A percentile compares a stretch with the other conserved stretches of the same genome.
Conservation (phyloP, 2,113 vertebrate species). For the Myodes glareolus region DNA sequence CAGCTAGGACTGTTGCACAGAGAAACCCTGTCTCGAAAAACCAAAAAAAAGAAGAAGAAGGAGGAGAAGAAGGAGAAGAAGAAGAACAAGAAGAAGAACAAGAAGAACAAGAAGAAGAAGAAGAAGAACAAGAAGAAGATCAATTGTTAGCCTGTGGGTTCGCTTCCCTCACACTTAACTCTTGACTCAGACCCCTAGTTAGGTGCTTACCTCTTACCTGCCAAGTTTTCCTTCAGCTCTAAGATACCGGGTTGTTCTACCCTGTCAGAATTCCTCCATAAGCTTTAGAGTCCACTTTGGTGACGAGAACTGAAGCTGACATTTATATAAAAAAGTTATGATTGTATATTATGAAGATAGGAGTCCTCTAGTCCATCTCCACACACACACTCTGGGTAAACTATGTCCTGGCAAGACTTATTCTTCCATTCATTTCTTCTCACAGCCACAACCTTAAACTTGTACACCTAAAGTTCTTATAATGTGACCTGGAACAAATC, state of each 20-base stretch:
- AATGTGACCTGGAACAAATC: neutral
- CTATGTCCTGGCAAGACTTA: neutral
- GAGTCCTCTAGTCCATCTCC: neutral
- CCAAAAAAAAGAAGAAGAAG: too few species aligned
- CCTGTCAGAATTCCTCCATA: slow-evolving; percentile 7
- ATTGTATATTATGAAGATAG: neutral
- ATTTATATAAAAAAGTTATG: neutral
- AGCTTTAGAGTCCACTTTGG: neutral
- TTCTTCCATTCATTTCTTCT: neutral
- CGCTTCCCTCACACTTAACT: neutral
- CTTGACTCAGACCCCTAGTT: neutral
- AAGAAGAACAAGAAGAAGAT: neutral
- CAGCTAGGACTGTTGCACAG: too few species aligned
- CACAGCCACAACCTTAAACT: neutral
- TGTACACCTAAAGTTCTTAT: neutral
- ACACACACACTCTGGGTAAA: neutral
- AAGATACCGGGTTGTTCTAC: neutral
- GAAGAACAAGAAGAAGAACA: neutral
- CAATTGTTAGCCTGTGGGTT: neutral
- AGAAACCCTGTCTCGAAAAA: too few species aligned
- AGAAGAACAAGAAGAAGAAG: too few species aligned
- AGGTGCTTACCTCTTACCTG: neutral
- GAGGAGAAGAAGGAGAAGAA: neutral
- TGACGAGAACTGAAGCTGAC: slow-evolving; percentile 5
- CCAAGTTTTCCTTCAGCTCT: neutral